Evolutionary conservation across 2,113 vertebrate genomes (phyloP), one percentile per base, ranked within the genome.

Genomic region (Sakesphorus luctuosus): DNA sequence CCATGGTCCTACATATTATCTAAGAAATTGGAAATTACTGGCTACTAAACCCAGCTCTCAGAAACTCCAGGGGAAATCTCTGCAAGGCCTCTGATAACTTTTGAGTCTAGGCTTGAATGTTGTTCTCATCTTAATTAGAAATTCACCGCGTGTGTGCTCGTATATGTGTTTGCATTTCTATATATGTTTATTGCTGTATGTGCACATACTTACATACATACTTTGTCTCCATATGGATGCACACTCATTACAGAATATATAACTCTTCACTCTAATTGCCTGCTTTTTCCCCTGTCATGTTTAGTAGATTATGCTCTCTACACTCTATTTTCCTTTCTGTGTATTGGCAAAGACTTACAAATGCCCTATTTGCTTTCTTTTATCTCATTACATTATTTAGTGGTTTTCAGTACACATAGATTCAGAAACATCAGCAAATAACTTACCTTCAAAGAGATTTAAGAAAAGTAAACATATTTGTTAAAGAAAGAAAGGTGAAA

Each of bases 21-120:
- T 96, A 97, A 96, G 94, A 97, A 97, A 97, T 93, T 96, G 93
- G 93, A 98, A 98, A 98, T 97, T 97, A 96, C 97, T 97, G 96
- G 91, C 89, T 95, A 97, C 94, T 90, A 96, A 97, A 95, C 95
- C 20, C 68, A 92, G 94, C 87, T 94, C 88, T 97, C 82, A 85
- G 90, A 94, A 96, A 95, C 93, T 98, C 96, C 97, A 89, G 95
- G 88, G 97, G 96, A 90, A 96, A 96, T 97, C 97, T 97, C 97
- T 97, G 96, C 89, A 97, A 96, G 92, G 81, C 90, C 69, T 96
- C 94, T 98, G 97, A 97, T 97, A 98, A 98, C 87, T 97, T 97
- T 93, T 77, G 79, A 95, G 84, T 89, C 59, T 44, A 17, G 7
- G 15, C 55, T 97, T 94, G 82, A 96, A 97, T 96, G 92, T 75